Conservation (phyloP, 2,113 vertebrate species). For the Taurulus bubalis region DNA sequence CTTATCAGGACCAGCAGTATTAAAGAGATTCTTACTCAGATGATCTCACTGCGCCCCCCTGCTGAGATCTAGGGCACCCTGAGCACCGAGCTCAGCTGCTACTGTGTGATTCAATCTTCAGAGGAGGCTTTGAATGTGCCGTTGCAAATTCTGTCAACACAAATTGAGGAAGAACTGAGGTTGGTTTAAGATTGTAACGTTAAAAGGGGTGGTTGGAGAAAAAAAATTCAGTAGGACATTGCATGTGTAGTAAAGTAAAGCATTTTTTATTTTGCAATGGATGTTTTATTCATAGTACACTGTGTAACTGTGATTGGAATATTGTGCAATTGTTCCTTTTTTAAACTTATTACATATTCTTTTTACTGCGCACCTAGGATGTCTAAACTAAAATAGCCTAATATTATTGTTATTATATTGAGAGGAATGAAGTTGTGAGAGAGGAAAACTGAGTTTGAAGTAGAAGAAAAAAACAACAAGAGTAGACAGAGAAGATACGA, state of each 20-base stretch:
- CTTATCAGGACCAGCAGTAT: slow-evolving; percentile 71
- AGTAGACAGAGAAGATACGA: slow-evolving; percentile 22
- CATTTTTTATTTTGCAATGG: slow-evolving; percentile 2
- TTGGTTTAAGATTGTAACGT: slow-evolving; percentile 21
- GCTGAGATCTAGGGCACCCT: slow-evolving; percentile 59
- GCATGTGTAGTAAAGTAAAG: not conserved
- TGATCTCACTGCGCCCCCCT: slow-evolving; percentile 67
- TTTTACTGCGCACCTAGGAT: not conserved
- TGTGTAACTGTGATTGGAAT: not conserved
- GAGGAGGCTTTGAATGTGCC: slow-evolving; percentile 44
- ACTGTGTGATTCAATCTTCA: slow-evolving; percentile 40
- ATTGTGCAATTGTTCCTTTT: not conserved
- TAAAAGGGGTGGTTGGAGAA: slow-evolving; percentile 17
- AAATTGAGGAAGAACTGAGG: slow-evolving; percentile 18
- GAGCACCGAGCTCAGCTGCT: slow-evolving; percentile 42
- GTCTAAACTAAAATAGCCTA: not conserved
- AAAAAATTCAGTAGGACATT: slow-evolving; percentile 15
- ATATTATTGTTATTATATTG: not conserved
- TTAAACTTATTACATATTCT: not conserved
- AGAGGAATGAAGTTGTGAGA: not conserved
- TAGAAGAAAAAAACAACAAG: slow-evolving; percentile 2
- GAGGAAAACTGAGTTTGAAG: not conserved
- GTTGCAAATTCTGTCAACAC: slow-evolving; percentile 25
- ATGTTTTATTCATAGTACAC: slow-evolving; percentile 9
- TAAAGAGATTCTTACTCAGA: slow-evolving; percentile 70